Conservation (phyloP, 2,113 vertebrate species). For the Alouatta palliata region DNA sequence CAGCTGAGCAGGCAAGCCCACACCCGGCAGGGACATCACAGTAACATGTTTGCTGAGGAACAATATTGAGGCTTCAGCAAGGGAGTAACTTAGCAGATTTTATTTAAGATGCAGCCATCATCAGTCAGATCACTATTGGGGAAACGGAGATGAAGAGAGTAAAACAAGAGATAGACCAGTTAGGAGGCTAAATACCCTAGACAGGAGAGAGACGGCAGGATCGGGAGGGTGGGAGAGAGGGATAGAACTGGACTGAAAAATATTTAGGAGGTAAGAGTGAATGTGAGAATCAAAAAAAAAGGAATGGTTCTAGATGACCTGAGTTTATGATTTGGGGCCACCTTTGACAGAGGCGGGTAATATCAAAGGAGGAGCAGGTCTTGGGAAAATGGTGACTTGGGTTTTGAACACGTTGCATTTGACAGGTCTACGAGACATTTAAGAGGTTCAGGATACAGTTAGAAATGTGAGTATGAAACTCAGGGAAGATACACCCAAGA, state of each 20-base stretch:
- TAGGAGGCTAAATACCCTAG: background rate
- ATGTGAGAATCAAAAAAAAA: background rate
- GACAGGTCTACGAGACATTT: background rate
- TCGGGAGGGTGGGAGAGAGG: background rate
- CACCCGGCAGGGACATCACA: rapidly evolving
- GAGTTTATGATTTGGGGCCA: background rate
- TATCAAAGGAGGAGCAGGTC: background rate
- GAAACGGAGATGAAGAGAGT: background rate
- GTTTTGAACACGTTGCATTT: background rate
- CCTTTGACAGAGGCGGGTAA: too few species aligned
- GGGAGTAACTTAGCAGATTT: background rate
- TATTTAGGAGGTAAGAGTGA: background rate
- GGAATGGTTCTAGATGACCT: background rate
- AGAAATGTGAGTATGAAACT: background rate
- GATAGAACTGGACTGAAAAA: background rate
- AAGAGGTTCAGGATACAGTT: background rate
- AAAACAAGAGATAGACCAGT: background rate
- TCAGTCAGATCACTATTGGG: background rate
- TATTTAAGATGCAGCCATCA: background rate
- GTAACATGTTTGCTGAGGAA: background rate
- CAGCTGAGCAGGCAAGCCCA: background rate
- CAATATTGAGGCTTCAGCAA: background rate
- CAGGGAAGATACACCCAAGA: background rate
- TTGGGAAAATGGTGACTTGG: background rate
- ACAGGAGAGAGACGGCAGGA: background rate